Evolutionary conservation across 2,797 vertebrate genomes (phyloP), one percentile per base, ranked within the genome.

Genomic region (Moxostoma hubbsi): DNA sequence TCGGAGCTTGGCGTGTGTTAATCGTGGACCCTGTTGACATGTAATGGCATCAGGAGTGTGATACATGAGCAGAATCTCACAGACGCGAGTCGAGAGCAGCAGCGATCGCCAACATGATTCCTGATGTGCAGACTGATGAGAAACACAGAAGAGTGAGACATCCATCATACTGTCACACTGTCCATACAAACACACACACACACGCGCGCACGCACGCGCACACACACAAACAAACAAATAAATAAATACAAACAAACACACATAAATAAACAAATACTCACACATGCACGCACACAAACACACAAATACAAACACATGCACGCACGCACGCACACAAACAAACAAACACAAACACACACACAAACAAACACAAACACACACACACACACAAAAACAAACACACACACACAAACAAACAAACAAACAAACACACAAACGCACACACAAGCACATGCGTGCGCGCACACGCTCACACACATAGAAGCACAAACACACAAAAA

Each of bases 111-210:
- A 1, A 18, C 8, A 13, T 51, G 10, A 12, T 74, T 54, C 49
- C 70, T 74, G 64, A 65, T 18, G 62, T 59, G 2, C 24, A 47
- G 79, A 79, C 81, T 81, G 82, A 86, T 86, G 87, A 80, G 85
- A 81, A 82, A 74, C 4, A 76, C 77, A 81, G 43, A 83, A 43
- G 65, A 61, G 63, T 51, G 63, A 70, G 9, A 63, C 88, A 90
- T 90, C 87, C 83, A 90, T 91, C 89, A 90, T 78, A 51, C 73
- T 86, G 89, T 85, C 89, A 24, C 24, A 24, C 24, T 24, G 18
- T 24, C 18, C 18, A 24, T 24, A 24, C 18, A 77, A 46, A 81
- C 62, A 80, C 76, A 15, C 76, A 73, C 73, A 68, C 65, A 53
- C 65, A 50, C 16, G 24, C 9, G 16, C 15, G 49, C 13, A 11